Base-by-base conservation (phyloP, 2,797 vertebrate genomes). In the Ptychadena robeensis region DNA sequence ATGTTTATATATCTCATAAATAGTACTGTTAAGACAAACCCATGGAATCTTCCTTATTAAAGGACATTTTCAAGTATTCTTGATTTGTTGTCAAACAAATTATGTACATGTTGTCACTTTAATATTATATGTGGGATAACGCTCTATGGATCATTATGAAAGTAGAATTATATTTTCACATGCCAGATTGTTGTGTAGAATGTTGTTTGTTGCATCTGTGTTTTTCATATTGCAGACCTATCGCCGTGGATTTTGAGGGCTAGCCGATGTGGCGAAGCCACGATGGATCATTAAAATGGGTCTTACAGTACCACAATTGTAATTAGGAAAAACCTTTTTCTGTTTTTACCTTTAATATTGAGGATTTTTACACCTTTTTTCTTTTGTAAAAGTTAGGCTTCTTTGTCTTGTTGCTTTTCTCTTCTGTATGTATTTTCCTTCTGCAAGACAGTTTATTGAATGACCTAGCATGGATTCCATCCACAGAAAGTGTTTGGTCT, bases 211-310 rank as follows among this genome's bases (percentile, higher is more conserved):
- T 94, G 94, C 93, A 94, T 95, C 94, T 94, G 90, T 94, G 94
- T 95, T 94, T 93, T 95, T 95, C 93, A 92, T 94, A 91, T 94
- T 96, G 87, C 95, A 96, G 95, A 96, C 91, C 9, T 94, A 92
- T 94, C 92, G 93, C 93, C 93, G 92, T 93, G 94, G 93, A 94
- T 95, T 93, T 93, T 95, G 94, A 94, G 93, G 94, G 93, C 92
- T 93, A 94, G 93, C 94, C 93, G 94, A 93, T 94, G 93, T 89
- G 94, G 93, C 93, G 90, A 93, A 94, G 93, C 93, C 93, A 90
- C 91, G 90, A 91, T 94, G 93, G 90, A 95, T 92, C 93, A 91
- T 94, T 93, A 88, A 67, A 90, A 93, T 93, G 94, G 92, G 92
- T 94, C 93, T 92, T 93, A 92, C 92, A 88, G 92, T 89, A 94